Evolutionary conservation across 1,140 invertebrate species (phyloP).

Genomic region (Camponotus pennsylvanicus): DNA sequence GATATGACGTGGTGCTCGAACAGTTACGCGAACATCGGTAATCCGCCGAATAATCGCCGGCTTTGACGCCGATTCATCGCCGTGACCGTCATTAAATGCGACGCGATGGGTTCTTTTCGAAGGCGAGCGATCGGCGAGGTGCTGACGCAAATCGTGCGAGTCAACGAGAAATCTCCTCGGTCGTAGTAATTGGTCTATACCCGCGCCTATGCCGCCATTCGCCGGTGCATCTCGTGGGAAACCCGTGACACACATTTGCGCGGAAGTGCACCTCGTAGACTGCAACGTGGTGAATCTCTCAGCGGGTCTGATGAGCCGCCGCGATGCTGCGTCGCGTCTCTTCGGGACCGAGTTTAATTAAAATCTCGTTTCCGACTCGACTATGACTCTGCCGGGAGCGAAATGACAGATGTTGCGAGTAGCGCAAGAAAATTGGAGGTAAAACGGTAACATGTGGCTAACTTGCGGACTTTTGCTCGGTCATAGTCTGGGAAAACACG

Average conservation of each 20-base stretch:
- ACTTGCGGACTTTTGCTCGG: neutral
- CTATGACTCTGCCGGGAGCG: constrained; percentile 5
- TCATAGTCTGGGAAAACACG: neutral
- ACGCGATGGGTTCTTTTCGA: neutral
- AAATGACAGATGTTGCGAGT: constrained; percentile 32
- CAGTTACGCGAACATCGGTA: constrained; percentile 42
- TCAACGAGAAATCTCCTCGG: constrained; percentile 51
- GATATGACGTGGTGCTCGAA: constrained; percentile 26
- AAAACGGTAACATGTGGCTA: neutral
- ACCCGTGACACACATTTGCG: constrained; percentile 80
- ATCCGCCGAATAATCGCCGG: constrained; percentile 47
- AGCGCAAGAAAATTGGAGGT: constrained; percentile 18
- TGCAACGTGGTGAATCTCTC: constrained; percentile 52
- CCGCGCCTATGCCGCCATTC: constrained; percentile 74
- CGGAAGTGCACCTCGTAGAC: constrained; percentile 73
- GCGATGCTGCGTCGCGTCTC: constrained; percentile 49
- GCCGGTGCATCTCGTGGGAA: constrained; percentile 80
- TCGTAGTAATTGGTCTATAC: constrained; percentile 76
- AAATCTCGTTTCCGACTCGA: constrained; percentile 43
- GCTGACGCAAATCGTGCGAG: constrained; percentile 66
- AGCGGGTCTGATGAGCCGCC: constrained; percentile 59
- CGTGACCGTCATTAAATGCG: constrained; percentile 19
- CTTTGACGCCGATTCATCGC: constrained; percentile 18
- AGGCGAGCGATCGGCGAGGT: neutral
- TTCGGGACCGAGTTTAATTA: constrained; percentile 47